phyloP scores from a whole-genome alignment of 2,888 invertebrate species.

The Rhodophaea formosa region DNA sequence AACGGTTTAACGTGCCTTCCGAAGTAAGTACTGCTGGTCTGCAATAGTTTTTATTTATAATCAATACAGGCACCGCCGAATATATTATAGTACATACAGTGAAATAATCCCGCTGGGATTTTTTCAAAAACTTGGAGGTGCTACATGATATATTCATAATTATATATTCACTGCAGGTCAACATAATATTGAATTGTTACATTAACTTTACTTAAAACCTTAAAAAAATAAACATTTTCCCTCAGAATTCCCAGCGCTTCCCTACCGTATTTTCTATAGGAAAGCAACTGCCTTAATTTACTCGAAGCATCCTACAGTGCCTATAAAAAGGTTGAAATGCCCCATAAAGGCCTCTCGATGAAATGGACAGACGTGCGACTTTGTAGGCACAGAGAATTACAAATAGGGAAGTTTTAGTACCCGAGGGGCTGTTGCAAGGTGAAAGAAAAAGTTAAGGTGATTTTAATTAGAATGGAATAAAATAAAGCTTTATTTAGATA shows the following conservation, averaged over 20 bases:
- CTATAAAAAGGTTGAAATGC: conserved; percentile 17
- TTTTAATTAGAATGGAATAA: too few relatives aligned
- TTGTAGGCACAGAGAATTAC: conserved; percentile 5
- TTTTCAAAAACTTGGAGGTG: too few relatives aligned
- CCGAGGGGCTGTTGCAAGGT: not conserved
- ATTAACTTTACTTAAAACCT: not conserved
- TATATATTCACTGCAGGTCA: too few relatives aligned
- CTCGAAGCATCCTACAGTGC: conserved; percentile 8
- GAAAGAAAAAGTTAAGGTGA: not conserved
- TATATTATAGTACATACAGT: too few relatives aligned
- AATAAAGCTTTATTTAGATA: too few relatives aligned
- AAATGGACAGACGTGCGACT: conserved; percentile 7
- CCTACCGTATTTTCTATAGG: not conserved
- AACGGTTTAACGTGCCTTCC: too few relatives aligned
- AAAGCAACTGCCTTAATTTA: conserved; percentile 13
- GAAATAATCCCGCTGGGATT: too few relatives aligned
- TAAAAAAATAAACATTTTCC: not conserved
- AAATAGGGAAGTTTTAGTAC: conserved; percentile 9
- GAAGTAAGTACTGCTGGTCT: too few relatives aligned
- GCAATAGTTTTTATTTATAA: too few relatives aligned
- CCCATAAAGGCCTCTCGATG: conserved; percentile 11
- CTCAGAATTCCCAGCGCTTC: not conserved
- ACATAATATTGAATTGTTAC: too few relatives aligned
- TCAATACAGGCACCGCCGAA: too few relatives aligned
- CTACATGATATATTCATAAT: too few relatives aligned